These are phyloP conservation scores for Biston stratarius DNA, from an alignment of 2,888 invertebrate genomes.

Conservation along the genomic window DNA sequence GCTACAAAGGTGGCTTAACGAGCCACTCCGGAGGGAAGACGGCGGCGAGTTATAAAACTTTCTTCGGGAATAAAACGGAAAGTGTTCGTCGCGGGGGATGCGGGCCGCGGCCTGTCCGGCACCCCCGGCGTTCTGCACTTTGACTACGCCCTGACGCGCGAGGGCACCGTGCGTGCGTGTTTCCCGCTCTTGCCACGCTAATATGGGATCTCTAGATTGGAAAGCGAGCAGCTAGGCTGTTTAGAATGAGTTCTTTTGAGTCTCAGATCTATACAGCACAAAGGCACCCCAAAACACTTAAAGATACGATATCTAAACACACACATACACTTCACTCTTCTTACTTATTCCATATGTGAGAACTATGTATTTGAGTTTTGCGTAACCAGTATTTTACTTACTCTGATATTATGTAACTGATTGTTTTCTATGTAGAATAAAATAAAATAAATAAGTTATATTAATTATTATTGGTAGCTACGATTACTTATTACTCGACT, in stretches of 20 bases:
- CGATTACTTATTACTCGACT: too few relatives aligned
- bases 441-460: too few relatives aligned
- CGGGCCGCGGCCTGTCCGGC: constrained; percentile 49
- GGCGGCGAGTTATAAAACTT: constrained; percentile 62
- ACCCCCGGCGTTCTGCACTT: constrained; percentile 50
- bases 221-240: neutral
- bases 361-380: too few relatives aligned
- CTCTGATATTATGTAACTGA: too few relatives aligned
- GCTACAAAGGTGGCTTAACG: constrained; percentile 73
- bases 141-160: constrained; percentile 56
- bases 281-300: too few relatives aligned
- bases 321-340: too few relatives aligned
- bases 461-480: too few relatives aligned
- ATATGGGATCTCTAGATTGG: constrained; percentile 27
- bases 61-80: constrained; percentile 57
- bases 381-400: too few relatives aligned
- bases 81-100: constrained; percentile 53
- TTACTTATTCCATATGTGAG: too few relatives aligned
- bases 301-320: too few relatives aligned
- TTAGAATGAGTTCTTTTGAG: neutral
- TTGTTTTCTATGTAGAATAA: too few relatives aligned
- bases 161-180: constrained; percentile 48
- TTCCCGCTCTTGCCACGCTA: constrained; percentile 33
- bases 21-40: constrained; percentile 58
- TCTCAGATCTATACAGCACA: too few relatives aligned